phyloP scores from a whole-genome alignment of 1,140 invertebrate species.

The Lamellibrachia luymesi region DNA sequence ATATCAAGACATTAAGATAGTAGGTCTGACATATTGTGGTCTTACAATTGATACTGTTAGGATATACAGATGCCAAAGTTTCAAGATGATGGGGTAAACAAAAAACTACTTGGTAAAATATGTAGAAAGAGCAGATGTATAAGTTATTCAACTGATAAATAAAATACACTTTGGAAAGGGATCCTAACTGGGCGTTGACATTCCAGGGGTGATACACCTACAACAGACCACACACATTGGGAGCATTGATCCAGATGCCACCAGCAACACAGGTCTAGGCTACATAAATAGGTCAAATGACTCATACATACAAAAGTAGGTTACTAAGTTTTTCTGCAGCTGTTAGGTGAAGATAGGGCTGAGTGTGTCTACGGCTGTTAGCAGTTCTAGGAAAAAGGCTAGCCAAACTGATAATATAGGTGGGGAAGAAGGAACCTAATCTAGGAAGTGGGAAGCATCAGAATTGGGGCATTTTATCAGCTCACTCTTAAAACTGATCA shows the following conservation, averaged over 20 bases:
- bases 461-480: background rate
- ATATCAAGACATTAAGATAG: too few relatives aligned
- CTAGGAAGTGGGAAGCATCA: background rate
- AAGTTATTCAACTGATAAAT: too few relatives aligned
- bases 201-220: background rate
- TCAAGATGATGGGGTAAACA: too few relatives aligned
- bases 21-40: too few relatives aligned
- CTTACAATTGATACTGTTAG: too few relatives aligned
- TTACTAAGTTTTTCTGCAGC: background rate
- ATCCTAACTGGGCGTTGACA: background rate
- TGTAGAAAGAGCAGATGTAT: too few relatives aligned
- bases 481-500: background rate
- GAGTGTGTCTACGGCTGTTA: background rate
- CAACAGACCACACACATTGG: background rate
- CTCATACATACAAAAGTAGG: background rate
- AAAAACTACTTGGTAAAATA: too few relatives aligned
- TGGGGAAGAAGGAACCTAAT: background rate
- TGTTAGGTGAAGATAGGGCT: background rate
- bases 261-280: background rate
- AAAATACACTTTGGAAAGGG: background rate
- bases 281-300: background rate
- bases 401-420: background rate
- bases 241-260: background rate
- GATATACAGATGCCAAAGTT: too few relatives aligned
- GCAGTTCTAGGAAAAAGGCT: background rate